phyloP scores from a whole-genome alignment of 2,888 invertebrate species.

The Harpagoxenus sublaevis region DNA sequence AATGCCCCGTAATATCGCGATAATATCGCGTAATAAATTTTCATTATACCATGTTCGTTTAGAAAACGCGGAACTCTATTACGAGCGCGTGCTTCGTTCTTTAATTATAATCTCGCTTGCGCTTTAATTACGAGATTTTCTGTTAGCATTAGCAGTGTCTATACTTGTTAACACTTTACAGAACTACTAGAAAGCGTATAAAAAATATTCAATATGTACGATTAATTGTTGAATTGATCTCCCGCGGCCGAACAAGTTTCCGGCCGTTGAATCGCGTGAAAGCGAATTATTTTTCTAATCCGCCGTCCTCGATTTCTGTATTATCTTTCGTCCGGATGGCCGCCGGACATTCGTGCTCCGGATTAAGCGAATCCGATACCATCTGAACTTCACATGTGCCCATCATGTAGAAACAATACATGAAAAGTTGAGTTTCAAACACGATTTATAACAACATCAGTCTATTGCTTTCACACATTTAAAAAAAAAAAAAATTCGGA shows the following conservation, averaged over 20 bases:
- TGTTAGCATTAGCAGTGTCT: slow-evolving; percentile 9
- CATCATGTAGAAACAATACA: neutral
- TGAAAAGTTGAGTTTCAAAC: neutral
- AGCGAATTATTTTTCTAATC: slow-evolving; percentile 64
- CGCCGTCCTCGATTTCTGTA: slow-evolving; percentile 52
- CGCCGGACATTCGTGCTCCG: slow-evolving; percentile 38
- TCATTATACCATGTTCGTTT: neutral
- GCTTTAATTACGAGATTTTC: slow-evolving; percentile 34
- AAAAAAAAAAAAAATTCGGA: too few species aligned
- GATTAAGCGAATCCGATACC: slow-evolving; percentile 46
- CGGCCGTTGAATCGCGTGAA: slow-evolving; percentile 52
- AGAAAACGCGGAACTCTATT: slow-evolving; percentile 9
- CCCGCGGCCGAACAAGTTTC: slow-evolving; percentile 39
- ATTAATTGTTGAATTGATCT: slow-evolving; percentile 51
- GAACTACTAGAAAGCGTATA: slow-evolving; percentile 49
- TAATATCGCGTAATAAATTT: neutral
- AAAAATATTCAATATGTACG: slow-evolving; percentile 49
- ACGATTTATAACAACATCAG: neutral
- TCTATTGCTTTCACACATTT: neutral
- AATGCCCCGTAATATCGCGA: neutral
- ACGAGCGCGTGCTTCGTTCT: neutral
- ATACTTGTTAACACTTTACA: slow-evolving; percentile 28
- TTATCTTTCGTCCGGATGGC: slow-evolving; percentile 40
- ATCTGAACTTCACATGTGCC: slow-evolving; percentile 2
- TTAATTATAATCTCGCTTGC: slow-evolving; percentile 20